Conservation (phyloP, 2,113 vertebrate species). For the Suricata suricatta region DNA sequence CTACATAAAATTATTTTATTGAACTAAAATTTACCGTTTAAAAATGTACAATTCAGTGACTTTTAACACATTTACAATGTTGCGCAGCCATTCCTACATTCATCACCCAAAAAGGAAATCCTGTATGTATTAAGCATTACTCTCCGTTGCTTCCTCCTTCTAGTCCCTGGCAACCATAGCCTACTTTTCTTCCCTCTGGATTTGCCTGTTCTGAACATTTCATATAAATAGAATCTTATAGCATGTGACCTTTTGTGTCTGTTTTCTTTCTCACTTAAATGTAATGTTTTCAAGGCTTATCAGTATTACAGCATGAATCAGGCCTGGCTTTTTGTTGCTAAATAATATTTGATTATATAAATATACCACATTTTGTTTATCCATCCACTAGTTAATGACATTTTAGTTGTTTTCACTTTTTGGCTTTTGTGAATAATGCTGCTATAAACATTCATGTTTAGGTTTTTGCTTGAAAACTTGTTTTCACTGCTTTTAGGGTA, state of each 20-base stretch:
- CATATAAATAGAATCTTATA: not conserved
- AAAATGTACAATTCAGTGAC: not conserved
- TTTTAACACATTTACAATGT: not conserved
- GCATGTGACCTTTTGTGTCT: not conserved
- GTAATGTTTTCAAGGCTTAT: constrained; percentile 22
- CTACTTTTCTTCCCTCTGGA: not conserved
- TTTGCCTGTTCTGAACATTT: not conserved
- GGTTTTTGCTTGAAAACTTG: constrained; percentile 26
- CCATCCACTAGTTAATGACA: not conserved
- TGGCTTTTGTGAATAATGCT: not conserved
- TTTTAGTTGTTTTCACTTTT: not conserved
- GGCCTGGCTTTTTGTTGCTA: not conserved
- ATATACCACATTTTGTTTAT: constrained; percentile 22
- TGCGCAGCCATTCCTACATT: not conserved
- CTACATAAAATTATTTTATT: not conserved
- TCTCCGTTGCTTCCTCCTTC: not conserved
- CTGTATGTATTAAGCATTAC: not conserved
- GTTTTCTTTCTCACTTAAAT: constrained; percentile 16
- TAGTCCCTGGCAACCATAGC: not conserved
- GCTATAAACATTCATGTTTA: not conserved
- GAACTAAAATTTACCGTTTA: not conserved
- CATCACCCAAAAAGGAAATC: not conserved
- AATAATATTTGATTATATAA: not conserved
- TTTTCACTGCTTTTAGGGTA: not conserved
- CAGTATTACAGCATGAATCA: not conserved